Evolutionary conservation across 2,888 invertebrate genomes (phyloP).

Genomic region (Copidosoma aretas): DNA sequence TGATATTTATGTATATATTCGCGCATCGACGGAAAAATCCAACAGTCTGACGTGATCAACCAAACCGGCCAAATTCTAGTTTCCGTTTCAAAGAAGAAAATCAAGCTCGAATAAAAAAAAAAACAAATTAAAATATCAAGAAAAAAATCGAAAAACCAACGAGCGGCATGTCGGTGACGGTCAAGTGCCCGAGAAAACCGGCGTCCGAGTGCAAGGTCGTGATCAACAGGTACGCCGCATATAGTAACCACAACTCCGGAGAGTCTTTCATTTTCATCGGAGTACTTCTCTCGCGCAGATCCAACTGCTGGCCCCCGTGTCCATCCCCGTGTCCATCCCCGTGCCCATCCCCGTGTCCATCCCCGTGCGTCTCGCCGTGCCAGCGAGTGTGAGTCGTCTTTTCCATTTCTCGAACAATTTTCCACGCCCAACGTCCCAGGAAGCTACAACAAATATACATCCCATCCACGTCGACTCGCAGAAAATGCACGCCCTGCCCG

Average conservation of each 20-base stretch:
- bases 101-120: no score
- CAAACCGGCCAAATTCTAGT: no score
- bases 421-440: slow-evolving; percentile 22
- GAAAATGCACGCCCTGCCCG: slow-evolving; percentile 40
- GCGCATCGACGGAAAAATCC: no score
- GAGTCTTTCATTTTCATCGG: no score
- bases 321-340: neutral
- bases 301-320: slow-evolving; percentile 37
- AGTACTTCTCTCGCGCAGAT: slow-evolving; percentile 26
- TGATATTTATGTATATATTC: no score
- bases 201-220: neutral
- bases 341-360: neutral
- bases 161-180: neutral
- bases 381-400: neutral
- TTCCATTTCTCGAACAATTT: slow-evolving; percentile 16
- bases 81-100: no score
- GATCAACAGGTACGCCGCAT: neutral
- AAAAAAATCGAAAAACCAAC: neutral
- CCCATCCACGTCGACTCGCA: neutral
- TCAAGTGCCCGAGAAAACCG: neutral
- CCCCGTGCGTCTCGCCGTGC: neutral
- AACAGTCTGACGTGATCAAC: no score
- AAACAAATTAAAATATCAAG: no score
- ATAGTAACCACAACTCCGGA: no score
- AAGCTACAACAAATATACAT: neutral